phyloP scores from a whole-genome alignment of 23 tunicate genomes.

The Halocynthia roretzi region DNA sequence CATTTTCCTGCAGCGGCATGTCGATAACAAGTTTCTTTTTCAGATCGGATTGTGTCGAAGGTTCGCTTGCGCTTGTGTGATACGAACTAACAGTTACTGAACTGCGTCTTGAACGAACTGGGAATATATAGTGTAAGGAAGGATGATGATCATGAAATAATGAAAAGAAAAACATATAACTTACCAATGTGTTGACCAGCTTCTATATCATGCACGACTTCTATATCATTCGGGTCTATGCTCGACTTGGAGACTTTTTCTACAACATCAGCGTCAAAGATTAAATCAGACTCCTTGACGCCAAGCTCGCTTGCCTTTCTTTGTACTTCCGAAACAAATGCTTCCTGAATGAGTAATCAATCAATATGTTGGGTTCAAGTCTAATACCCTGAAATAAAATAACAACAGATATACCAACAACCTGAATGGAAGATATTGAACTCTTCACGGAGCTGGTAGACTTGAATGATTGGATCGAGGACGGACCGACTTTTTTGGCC shows the following conservation, averaged over 20 bases:
- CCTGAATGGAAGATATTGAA: slow-evolving; percentile 75
- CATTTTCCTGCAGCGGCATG: background rate
- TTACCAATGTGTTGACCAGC: slow-evolving; percentile 77
- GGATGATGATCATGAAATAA: background rate
- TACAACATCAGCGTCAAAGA: slow-evolving; percentile 70
- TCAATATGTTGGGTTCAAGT: background rate
- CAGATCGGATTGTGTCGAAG: slow-evolving; percentile 1
- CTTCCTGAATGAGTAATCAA: slow-evolving; percentile 35
- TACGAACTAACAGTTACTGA: slow-evolving; percentile 57
- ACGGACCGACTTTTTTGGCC: slow-evolving; percentile 15
- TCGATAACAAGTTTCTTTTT: slow-evolving; percentile 18
- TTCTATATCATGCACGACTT: slow-evolving; percentile 59
- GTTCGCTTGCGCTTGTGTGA: slow-evolving; percentile 44
- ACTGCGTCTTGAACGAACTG: slow-evolving; percentile 84
- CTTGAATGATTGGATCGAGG: slow-evolving; percentile 16
- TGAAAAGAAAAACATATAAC: background rate
- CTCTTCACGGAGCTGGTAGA: slow-evolving; percentile 44
- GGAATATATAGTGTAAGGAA: background rate
- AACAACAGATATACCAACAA: background rate
- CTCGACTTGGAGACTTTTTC: slow-evolving; percentile 46
- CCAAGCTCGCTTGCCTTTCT: slow-evolving; percentile 79
- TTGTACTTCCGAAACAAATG: slow-evolving; percentile 63
- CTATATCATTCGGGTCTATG: slow-evolving; percentile 70
- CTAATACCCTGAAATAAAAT: background rate
- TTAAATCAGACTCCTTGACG: slow-evolving; percentile 58